A percentile compares a stretch with the other conserved stretches of the same genome.
Conservation (phyloP, 2,888 invertebrate species). For the Drosophila merina region DNA sequence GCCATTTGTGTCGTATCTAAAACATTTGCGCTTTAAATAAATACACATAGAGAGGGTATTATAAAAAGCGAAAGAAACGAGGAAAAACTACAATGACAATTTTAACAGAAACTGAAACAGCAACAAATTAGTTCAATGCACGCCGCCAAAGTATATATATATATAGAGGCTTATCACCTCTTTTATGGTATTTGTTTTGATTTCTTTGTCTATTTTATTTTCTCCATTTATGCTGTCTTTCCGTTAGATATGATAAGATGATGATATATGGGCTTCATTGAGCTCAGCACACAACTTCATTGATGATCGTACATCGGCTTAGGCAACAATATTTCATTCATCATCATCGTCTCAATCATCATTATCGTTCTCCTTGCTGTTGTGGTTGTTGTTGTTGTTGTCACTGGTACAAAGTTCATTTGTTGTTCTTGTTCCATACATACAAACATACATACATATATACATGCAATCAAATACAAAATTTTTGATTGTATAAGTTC, state of each 20-base stretch:
- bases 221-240: constrained; percentile 9
- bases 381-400: constrained; percentile 32
- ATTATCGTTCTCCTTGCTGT: constrained; percentile 13
- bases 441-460: constrained; percentile 43
- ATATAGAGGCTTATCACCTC: neutral
- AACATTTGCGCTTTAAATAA: constrained; percentile 80
- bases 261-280: constrained; percentile 35
- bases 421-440: constrained; percentile 51
- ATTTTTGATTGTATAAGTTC: constrained; percentile 72
- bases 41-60: constrained; percentile 71
- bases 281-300: constrained; percentile 13
- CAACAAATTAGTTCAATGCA: constrained; percentile 75
- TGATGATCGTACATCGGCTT: constrained; percentile 16
- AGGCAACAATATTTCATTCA: constrained; percentile 28
- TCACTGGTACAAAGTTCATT: constrained; percentile 76
- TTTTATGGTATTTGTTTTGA: constrained; percentile 27
- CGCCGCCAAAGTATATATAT: constrained; percentile 55
- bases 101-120: constrained; percentile 19
- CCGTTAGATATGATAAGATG: constrained; percentile 17
- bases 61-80: constrained; percentile 62
- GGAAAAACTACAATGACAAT: constrained; percentile 43
- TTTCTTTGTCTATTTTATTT: constrained; percentile 10
- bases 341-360: constrained; percentile 32
- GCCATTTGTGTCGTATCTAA: constrained; percentile 76
- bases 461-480: constrained; percentile 40